Conservation (phyloP, 37 sponge, comb jelly and placozoan genomes). For the Diacarnus erythraeanus region DNA sequence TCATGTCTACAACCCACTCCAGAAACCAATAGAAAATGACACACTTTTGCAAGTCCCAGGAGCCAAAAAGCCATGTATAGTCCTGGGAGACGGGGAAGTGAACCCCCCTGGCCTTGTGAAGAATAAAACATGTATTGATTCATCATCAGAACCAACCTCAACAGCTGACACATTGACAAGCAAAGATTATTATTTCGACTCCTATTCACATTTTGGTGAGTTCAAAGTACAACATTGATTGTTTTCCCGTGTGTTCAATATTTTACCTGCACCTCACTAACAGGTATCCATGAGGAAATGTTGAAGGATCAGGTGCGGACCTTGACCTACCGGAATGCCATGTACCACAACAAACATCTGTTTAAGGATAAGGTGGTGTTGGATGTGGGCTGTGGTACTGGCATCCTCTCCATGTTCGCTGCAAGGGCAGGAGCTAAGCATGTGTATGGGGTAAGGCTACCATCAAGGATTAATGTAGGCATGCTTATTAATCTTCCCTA, state of each 20-base stretch:
- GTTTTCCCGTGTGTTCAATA: neutral
- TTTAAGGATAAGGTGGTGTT: slow-evolving; percentile 90
- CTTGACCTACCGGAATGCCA: slow-evolving; percentile 90
- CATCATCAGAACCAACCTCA: neutral
- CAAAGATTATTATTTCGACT: slow-evolving; percentile 98
- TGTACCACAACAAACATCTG: slow-evolving; percentile 96
- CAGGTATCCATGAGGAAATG: slow-evolving; percentile 98
- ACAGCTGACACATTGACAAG: slow-evolving; percentile 61
- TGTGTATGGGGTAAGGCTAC: slow-evolving; percentile 81
- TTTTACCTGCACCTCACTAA: neutral
- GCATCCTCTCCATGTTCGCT: slow-evolving; percentile 95
- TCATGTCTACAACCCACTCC: too few species aligned
- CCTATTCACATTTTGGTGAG: slow-evolving; percentile 95
- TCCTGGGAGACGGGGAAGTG: neutral
- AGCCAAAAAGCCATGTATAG: slow-evolving; percentile 27
- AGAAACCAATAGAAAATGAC: neutral
- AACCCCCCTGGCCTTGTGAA: neutral
- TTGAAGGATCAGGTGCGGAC: slow-evolving; percentile 95
- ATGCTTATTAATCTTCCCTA: slow-evolving; percentile 2
- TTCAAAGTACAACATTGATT: neutral
- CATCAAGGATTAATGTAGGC: too few species aligned
- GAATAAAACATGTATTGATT: neutral
- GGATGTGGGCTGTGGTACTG: slow-evolving; percentile 98
- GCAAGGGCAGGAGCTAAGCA: slow-evolving; percentile 92
- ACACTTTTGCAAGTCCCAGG: slow-evolving; percentile 16